A percentile compares a stretch with the other conserved stretches of the same genome.
phyloP scores from a whole-genome alignment of 2,797 vertebrate genomes.

The Tokudaia muenninki region DNA sequence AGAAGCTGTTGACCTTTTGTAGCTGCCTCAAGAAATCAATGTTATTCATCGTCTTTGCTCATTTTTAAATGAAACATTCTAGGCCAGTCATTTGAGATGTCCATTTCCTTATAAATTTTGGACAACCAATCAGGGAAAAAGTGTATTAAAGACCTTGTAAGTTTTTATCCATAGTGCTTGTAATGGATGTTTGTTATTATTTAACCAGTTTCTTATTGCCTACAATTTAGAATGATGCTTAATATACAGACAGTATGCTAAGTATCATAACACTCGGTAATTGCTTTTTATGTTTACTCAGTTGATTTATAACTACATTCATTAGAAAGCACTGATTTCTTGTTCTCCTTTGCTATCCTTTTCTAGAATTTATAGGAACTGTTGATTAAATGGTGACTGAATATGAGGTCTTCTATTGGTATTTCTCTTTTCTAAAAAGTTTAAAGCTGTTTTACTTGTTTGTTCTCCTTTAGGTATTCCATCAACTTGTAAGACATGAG shows the following conservation, averaged over 20 bases:
- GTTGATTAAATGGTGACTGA: background rate
- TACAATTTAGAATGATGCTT: background rate
- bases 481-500: slow-evolving; percentile 90
- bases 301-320: background rate
- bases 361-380: background rate
- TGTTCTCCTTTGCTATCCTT: background rate
- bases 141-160: background rate
- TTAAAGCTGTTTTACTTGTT: background rate
- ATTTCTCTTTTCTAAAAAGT: background rate
- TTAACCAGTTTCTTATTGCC: background rate
- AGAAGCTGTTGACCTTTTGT: background rate
- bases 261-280: background rate
- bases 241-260: background rate
- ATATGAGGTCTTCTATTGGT: background rate
- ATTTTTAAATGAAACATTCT: background rate
- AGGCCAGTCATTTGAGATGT: background rate
- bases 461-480: slow-evolving; percentile 89
- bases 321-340: background rate
- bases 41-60: background rate
- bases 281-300: background rate
- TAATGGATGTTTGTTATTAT: background rate
- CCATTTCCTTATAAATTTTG: background rate
- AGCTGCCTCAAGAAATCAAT: background rate
- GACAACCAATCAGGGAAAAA: background rate
- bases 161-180: background rate